These are phyloP conservation scores for Aphis craccivora DNA, from an alignment of 1,140 invertebrate genomes.

Conservation along the genomic window DNA sequence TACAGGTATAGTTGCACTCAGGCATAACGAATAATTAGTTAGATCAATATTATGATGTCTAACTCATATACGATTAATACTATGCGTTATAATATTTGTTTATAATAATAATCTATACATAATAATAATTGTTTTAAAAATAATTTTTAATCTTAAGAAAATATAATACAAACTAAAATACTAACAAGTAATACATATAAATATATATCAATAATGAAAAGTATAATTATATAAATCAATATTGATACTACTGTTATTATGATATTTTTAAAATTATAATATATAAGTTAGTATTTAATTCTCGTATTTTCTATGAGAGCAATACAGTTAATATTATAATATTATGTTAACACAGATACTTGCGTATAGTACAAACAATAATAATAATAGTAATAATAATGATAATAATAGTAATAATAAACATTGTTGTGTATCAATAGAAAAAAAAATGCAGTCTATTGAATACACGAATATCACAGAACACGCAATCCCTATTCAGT, in stretches of 20 bases:
- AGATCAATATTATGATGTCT: background rate
- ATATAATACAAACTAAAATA: conserved; percentile 50
- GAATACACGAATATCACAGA: conserved; percentile 58
- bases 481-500: conserved; percentile 54
- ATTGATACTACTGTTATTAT: conserved; percentile 20
- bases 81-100: background rate
- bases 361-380: conserved; percentile 1
- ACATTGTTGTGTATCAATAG: conserved; percentile 55
- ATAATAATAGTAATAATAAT: conserved; percentile 27
- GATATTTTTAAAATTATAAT: conserved; percentile 14
- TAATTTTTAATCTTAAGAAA: conserved; percentile 30
- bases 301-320: background rate
- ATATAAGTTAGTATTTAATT: background rate
- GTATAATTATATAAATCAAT: background rate
- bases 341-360: conserved; percentile 39
- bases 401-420: conserved; percentile 46
- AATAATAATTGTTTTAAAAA: conserved; percentile 3
- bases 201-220: conserved; percentile 33
- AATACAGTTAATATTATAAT: background rate
- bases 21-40: background rate
- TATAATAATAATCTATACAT: conserved; percentile 19
- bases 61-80: conserved; percentile 5
- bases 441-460: conserved; percentile 55
- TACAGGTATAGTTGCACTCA: background rate
- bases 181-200: conserved; percentile 28